phyloP scores from a whole-genome alignment of 2,113 vertebrate species.

The Spea multiplicata region DNA sequence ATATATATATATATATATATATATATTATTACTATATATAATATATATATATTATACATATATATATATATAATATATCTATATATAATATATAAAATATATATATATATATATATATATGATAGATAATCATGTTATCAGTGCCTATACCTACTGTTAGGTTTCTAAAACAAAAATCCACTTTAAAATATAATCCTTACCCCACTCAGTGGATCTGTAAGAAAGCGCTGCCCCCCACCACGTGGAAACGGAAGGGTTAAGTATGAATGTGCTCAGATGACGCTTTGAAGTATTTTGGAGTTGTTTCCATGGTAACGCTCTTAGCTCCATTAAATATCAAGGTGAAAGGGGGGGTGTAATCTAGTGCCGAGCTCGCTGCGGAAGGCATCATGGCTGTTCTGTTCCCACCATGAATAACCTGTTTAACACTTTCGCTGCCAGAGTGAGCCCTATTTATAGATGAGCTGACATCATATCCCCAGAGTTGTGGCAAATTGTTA shows the following conservation, averaged over 20 bases:
- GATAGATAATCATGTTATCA: too few species aligned
- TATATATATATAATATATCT: too few species aligned
- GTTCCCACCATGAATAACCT: neutral
- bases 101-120: too few species aligned
- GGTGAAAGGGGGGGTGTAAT: conserved; percentile 6
- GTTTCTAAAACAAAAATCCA: neutral
- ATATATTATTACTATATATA: too few species aligned
- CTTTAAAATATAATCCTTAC: neutral
- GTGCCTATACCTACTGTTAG: neutral
- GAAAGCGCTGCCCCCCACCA: neutral
- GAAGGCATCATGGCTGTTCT: neutral
- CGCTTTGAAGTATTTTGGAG: conserved; percentile 13
- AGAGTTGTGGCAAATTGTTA: neutral
- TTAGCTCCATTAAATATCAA: conserved; percentile 32
- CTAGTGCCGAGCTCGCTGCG: neutral
- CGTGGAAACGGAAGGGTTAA: conserved; percentile 7
- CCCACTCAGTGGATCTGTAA: neutral
- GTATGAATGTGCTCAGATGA: neutral
- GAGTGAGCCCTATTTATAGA: neutral
- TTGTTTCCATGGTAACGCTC: conserved; percentile 31
- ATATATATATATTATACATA: too few species aligned
- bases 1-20: too few species aligned
- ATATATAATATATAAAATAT: too few species aligned
- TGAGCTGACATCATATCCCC: neutral
- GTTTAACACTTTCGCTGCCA: neutral